Percentiles rank a stretch among this genome's conserved stretches.
Conservation (phyloP, 2,113 vertebrate species). For the Falco punctatus region DNA sequence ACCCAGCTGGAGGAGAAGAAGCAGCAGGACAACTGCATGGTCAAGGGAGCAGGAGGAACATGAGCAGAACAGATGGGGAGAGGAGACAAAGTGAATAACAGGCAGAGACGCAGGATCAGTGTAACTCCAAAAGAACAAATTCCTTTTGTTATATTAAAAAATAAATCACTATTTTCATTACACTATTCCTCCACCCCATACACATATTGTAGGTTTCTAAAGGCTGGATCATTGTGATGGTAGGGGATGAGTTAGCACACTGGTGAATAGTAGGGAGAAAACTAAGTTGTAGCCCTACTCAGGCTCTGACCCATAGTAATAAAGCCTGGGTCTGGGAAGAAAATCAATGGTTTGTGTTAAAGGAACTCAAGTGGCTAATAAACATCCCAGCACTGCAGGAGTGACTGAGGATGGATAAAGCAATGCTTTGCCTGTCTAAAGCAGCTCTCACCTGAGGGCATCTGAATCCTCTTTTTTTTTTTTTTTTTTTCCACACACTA, state of each 20-base stretch:
- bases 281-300: neutral
- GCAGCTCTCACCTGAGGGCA: neutral
- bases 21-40: neutral
- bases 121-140: conserved; percentile 34
- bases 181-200: neutral
- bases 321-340: neutral
- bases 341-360: conserved; percentile 10
- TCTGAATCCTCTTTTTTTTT: neutral
- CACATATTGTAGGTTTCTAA: neutral
- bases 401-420: neutral
- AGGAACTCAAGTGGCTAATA: conserved; percentile 7
- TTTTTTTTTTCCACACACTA: neutral
- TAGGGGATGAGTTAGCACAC: neutral
- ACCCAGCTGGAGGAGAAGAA: neutral
- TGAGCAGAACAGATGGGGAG: conserved; percentile 24
- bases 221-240: neutral
- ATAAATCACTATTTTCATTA: conserved; percentile 25
- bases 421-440: neutral
- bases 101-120: neutral
- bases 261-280: neutral
- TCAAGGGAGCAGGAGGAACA: conserved; percentile 12
- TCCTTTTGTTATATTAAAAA: conserved; percentile 20
- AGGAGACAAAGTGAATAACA: conserved; percentile 22
- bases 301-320: neutral
- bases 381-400: neutral